Base-by-base conservation (phyloP, 2,888 invertebrate genomes). In the Panopea generosa region DNA sequence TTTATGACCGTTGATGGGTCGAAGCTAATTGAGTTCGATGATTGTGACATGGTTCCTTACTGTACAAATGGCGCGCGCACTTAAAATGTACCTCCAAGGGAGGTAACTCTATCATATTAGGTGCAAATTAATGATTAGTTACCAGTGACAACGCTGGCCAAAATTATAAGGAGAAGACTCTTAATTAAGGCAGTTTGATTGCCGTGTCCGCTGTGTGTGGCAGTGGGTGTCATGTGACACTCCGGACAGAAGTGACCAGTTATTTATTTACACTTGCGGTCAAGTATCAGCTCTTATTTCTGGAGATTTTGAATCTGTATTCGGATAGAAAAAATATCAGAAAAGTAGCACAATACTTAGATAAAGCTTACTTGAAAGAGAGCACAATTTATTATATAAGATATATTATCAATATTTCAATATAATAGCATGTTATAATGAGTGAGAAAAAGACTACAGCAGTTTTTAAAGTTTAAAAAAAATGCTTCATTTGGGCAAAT, bases 21-120 rank as follows among this genome's bases (percentile, higher is more conserved):
- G 56, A 29, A 33, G 40, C 69, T 77, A 70, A 77, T 77, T 77
- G 69, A 75, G 45, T 50, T 59, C 45, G 62, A 72, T 74, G 75
- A 81, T 62, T 74, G 55, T 45, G 56, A 77, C 22, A 20, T 20
- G 26, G 55, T 61, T 69, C 47, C 47, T 24, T 27, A 20, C 40
- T 22, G 26, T 14, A 22, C 20, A 16, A 47, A 40, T 55, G 40
- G 55, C 47, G 61, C 52, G 22, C 47, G 29, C 47, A 43, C 53
- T 69, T 60, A 24, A 53, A 69, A 52, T 26, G 61, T 29, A 18
- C 47, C 24, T 24, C 26, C 14, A 55, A 27, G 45, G 69, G 61
- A 45, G 56, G 69, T 69, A 33, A 69, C 47, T 61, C 53, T 69
- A 50, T 69, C 63, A 40, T 43, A 40, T 53, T 49, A 29, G 62